Evolutionary conservation across 2,113 vertebrate species (phyloP).

Genomic region (Pygoscelis adeliae): DNA sequence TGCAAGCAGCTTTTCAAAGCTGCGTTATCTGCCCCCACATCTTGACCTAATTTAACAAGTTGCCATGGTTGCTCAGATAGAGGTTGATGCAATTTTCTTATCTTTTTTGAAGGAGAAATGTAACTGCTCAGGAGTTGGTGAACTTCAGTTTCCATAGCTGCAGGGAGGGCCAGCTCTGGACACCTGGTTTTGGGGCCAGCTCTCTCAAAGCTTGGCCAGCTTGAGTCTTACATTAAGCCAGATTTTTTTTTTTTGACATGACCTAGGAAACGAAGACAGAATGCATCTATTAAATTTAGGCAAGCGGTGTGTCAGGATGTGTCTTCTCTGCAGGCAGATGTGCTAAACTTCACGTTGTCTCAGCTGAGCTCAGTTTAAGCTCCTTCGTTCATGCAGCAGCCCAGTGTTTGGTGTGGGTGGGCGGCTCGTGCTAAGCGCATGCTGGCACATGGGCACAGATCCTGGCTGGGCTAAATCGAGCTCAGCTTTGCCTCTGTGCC

Average conservation of each 20-base stretch:
- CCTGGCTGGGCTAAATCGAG: not conserved
- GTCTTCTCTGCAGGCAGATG: not conserved
- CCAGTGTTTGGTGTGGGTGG: not conserved
- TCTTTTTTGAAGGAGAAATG: slow-evolving; percentile 63
- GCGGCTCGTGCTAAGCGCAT: not conserved
- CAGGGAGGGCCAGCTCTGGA: not conserved
- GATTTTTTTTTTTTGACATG: not conserved
- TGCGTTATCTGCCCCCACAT: slow-evolving; percentile 77
- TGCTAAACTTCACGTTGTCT: not conserved
- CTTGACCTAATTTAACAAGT: slow-evolving; percentile 82
- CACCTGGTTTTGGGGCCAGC: not conserved
- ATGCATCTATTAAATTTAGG: not conserved
- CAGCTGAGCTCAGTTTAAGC: not conserved
- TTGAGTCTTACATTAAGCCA: not conserved
- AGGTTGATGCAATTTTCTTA: slow-evolving; percentile 75
- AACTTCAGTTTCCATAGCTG: slow-evolving; percentile 55
- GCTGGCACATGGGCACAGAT: not conserved
- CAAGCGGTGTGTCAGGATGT: not conserved
- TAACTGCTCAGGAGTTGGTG: slow-evolving; percentile 59
- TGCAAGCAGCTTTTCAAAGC: slow-evolving; percentile 54
- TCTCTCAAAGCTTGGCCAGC: not conserved
- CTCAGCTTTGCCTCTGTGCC: not conserved
- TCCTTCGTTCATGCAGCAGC: not conserved
- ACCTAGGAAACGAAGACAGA: not conserved
- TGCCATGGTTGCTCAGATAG: slow-evolving; percentile 73